phyloP scores from a whole-genome alignment of 2,113 vertebrate genomes.

The Pangasianodon gigas region DNA sequence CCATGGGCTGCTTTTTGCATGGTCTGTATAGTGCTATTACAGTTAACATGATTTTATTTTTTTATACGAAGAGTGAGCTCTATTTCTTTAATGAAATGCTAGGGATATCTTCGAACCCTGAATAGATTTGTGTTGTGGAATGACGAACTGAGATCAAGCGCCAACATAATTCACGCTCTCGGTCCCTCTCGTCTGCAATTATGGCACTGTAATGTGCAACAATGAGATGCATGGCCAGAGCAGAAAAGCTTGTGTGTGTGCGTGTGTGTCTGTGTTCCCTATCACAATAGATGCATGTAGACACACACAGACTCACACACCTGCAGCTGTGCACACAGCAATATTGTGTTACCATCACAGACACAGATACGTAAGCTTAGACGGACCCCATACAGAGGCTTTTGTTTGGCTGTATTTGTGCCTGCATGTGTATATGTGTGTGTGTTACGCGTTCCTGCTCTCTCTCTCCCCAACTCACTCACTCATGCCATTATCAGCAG shows the following conservation, averaged over 20 bases:
- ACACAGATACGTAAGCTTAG: background rate
- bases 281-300: background rate
- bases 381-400: background rate
- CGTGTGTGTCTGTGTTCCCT: background rate
- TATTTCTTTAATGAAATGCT: background rate
- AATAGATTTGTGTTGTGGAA: constrained; percentile 8
- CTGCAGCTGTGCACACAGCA: background rate
- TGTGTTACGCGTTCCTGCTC: constrained; percentile 6
- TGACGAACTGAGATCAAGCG: background rate
- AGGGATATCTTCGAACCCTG: background rate
- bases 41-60: background rate
- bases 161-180: background rate
- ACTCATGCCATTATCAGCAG: constrained; percentile 41
- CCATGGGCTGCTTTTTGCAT: background rate
- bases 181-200: background rate
- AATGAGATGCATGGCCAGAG: background rate
- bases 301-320: constrained; percentile 13
- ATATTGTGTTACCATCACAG: background rate
- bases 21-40: background rate
- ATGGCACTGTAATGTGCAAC: background rate
- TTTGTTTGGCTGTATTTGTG: constrained; percentile 18
- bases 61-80: background rate
- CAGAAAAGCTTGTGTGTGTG: background rate
- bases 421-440: background rate
- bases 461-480: constrained; percentile 28